These are phyloP conservation scores for Stichodactyla mertensii DNA, from an alignment of 64 coral and sea anemone genomes.

Conservation along the genomic window DNA sequence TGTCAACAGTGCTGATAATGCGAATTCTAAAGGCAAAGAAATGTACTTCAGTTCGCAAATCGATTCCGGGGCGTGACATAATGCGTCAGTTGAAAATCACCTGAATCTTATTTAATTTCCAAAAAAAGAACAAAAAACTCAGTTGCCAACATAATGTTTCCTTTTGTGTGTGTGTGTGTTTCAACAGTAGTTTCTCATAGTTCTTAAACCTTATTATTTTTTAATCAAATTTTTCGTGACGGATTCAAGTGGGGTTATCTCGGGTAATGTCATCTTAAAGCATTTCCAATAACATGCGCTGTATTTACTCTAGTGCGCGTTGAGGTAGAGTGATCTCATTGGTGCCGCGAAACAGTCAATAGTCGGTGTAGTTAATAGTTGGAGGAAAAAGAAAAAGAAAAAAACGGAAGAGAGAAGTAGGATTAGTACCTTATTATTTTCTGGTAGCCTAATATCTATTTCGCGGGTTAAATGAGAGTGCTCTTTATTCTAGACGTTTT, in stretches of 20 bases:
- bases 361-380: no score
- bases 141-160: background rate
- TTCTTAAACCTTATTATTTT: background rate
- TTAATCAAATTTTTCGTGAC: background rate
- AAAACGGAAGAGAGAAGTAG: no score
- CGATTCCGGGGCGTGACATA: background rate
- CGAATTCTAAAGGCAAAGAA: background rate
- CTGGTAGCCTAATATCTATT: no score
- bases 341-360: no score
- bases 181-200: background rate
- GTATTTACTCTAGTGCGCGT: background rate
- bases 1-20: background rate
- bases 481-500: no score
- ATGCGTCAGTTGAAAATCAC: background rate
- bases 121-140: background rate
- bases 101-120: background rate
- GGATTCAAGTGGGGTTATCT: background rate
- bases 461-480: no score
- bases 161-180: background rate
- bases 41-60: background rate
- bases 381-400: no score
- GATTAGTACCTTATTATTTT: no score
- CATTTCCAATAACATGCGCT: background rate
- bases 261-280: background rate
- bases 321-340: no score